A percentile compares a stretch with the other conserved stretches of the same genome.
Evolutionary conservation across 2,888 invertebrate genomes (phyloP).

Genomic region (Linyphia triangularis): DNA sequence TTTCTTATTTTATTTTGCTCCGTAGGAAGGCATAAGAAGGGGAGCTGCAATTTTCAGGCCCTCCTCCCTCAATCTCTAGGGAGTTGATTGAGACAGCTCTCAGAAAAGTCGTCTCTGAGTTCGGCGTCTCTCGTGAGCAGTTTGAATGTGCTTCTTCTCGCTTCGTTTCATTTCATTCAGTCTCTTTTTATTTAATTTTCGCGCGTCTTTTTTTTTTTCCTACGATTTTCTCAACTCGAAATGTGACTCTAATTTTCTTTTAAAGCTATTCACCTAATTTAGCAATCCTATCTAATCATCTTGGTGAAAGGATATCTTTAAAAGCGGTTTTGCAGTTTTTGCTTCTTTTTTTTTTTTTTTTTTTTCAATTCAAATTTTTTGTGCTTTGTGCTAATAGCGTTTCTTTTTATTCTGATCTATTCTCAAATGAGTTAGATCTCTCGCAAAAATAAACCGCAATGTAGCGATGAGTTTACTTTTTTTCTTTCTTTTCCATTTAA

Average conservation of each 20-base stretch:
- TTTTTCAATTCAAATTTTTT: no score
- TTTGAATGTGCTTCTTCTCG: conserved; percentile 22
- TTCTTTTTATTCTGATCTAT: no score
- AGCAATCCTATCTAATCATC: conserved; percentile 7
- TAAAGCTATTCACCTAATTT: background rate
- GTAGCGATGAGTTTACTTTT: no score
- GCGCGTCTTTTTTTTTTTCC: background rate
- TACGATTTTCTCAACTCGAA: background rate
- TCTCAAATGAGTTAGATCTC: no score
- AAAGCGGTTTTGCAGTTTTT: no score
- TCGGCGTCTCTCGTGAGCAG: conserved; percentile 33
- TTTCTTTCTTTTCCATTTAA: no score
- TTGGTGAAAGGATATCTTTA: background rate
- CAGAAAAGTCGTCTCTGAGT: conserved; percentile 42
- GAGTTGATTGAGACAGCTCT: conserved; percentile 53
- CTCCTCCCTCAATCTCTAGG: background rate
- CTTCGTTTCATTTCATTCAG: conserved; percentile 22
- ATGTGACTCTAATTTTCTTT: background rate
- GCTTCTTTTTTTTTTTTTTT: no score
- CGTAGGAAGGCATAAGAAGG: background rate
- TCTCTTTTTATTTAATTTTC: background rate
- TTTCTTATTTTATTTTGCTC: conserved; percentile 1
- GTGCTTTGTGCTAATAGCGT: no score
- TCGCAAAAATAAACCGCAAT: no score
- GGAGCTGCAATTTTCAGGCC: background rate